Base-by-base conservation (phyloP, 1,140 invertebrate species). In the Trichonephila inaurata region DNA sequence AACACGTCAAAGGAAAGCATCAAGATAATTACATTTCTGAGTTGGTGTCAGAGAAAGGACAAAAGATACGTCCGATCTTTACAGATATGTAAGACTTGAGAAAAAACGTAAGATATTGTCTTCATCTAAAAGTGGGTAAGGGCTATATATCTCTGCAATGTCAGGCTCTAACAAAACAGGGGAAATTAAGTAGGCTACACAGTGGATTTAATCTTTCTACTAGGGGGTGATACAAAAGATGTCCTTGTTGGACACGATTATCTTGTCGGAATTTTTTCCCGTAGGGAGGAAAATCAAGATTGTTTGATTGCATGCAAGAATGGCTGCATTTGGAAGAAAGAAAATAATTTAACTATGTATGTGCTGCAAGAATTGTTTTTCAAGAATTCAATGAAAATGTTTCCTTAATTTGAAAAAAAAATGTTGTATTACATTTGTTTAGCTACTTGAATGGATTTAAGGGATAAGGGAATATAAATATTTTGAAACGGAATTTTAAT, bases 1-100 rank as follows among this genome's bases (percentile, higher is more conserved):
- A 64, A 89, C 19, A 85, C 51, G 82, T 85, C 82, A 40, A 62
- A 87, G 61, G 21, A n/a, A 87, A 87, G 61, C 58, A 87, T 62
- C 58, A 61, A 64, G 85, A 64, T 87, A 87, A 87, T 87, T 87
- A 87, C 85, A 64, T 87, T 87, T 87, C 85, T 40, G 85, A 87
- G 60, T 24, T 24, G 28, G 51, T 87, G 85, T 87, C 85, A 87
- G n/a, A 28, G 62, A 87, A 87, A 87, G 85, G 60, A 87, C 85
- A 87, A 40, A 60, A 60, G 82, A 85, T 44, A 85, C 24, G 82
- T 85, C 82, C 85, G 19, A 87, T 87, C 85, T 40, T 62, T 58
- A 85, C 44, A 87, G 85, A 87, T 87, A 61, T 64, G 85, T 62
- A 83, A 72, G 69, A 19, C 61, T 64, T 28, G 62, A 87, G 61